These are phyloP conservation scores for Maniola jurtina DNA, from an alignment of 1,140 invertebrate genomes.

Conservation along the genomic window DNA sequence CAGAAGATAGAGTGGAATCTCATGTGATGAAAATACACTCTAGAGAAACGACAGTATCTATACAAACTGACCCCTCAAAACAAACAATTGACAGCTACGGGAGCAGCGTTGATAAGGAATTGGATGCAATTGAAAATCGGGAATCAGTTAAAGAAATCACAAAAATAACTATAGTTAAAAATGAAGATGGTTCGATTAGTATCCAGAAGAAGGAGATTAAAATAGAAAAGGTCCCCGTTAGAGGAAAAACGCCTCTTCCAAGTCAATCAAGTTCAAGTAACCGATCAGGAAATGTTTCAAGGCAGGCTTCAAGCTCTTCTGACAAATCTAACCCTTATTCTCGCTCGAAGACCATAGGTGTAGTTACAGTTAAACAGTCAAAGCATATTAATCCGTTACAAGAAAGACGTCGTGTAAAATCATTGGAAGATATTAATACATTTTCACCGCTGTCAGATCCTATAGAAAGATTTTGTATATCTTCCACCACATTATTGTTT, in stretches of 20 bases:
- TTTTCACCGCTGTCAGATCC: slow-evolving; percentile 30
- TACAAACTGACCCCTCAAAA: background rate
- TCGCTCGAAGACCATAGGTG: slow-evolving; percentile 37
- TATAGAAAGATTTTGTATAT: slow-evolving; percentile 31
- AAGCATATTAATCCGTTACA: background rate
- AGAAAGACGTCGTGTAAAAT: slow-evolving; percentile 15
- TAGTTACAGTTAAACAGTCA: slow-evolving; percentile 25
- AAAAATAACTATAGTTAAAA: slow-evolving; percentile 44
- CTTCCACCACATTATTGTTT: slow-evolving; percentile 32
- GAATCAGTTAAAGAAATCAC: slow-evolving; percentile 51
- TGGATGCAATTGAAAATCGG: slow-evolving; percentile 46
- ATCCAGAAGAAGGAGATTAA: slow-evolving; percentile 51
- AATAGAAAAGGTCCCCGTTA: slow-evolving; percentile 38
- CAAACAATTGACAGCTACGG: slow-evolving; percentile 3
- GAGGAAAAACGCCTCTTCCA: slow-evolving; percentile 20
- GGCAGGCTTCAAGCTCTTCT: slow-evolving; percentile 35
- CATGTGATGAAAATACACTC: slow-evolving; percentile 3
- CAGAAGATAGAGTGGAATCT: background rate
- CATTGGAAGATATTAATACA: slow-evolving; percentile 28
- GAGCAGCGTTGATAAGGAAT: slow-evolving; percentile 30
- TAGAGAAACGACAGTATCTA: background rate
- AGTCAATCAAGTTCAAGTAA: slow-evolving; percentile 23
- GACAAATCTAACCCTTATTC: slow-evolving; percentile 39
- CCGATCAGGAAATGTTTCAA: slow-evolving; percentile 20
- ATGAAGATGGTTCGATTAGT: slow-evolving; percentile 48